Percentiles rank a stretch among this genome's conserved stretches.
Conservation (phyloP, 2,797 vertebrate species). For the Eospalax fontanierii region DNA sequence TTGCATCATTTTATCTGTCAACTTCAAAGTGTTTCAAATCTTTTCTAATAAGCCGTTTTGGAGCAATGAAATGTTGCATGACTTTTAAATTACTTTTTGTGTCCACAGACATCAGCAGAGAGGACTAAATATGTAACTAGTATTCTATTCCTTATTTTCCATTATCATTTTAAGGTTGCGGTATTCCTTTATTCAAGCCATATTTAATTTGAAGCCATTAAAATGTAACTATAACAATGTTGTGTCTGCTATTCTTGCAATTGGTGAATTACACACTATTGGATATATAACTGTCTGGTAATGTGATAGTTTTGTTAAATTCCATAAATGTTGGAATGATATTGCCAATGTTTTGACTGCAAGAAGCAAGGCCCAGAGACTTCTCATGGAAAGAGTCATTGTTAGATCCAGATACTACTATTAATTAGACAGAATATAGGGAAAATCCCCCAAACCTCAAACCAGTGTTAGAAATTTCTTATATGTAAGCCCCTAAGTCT, state of each 20-base stretch:
- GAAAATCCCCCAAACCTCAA: not conserved
- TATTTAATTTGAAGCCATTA: slow-evolving; percentile 47
- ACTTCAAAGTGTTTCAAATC: slow-evolving; percentile 31
- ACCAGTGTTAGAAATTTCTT: slow-evolving; percentile 62
- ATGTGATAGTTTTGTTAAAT: slow-evolving; percentile 69
- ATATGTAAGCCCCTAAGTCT: not conserved
- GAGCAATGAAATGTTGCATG: not conserved
- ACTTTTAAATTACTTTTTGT: not conserved
- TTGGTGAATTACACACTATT: slow-evolving; percentile 26
- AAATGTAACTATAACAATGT: slow-evolving; percentile 41
- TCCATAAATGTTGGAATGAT: slow-evolving; percentile 41
- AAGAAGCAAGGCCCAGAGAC: not conserved
- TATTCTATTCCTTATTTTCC: not conserved
- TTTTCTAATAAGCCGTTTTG: not conserved
- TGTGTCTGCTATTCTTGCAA: slow-evolving; percentile 55
- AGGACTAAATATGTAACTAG: not conserved
- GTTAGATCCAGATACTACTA: slow-evolving; percentile 8
- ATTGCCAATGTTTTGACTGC: slow-evolving; percentile 55
- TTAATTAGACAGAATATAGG: slow-evolving; percentile 41
- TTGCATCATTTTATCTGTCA: not conserved
- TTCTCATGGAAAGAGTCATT: not conserved
- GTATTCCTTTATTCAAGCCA: slow-evolving; percentile 56
- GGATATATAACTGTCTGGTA: slow-evolving; percentile 52
- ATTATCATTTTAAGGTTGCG: slow-evolving; percentile 7
- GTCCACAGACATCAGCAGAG: not conserved